phyloP scores from a whole-genome alignment of 2,797 vertebrate genomes.

The Morelia viridis region DNA sequence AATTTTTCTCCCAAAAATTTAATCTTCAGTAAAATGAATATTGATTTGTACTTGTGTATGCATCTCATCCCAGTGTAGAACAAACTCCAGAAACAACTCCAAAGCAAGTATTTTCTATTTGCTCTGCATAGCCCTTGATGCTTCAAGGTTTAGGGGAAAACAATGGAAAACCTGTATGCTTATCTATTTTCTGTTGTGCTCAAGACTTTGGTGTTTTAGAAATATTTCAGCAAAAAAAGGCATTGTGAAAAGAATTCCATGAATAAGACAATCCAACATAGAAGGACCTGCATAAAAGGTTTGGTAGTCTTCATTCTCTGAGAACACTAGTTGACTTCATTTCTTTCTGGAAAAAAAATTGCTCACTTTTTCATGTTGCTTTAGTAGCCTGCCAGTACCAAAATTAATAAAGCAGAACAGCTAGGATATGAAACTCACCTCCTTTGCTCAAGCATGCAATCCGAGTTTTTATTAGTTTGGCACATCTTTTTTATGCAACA shows the following conservation, averaged over 20 bases:
- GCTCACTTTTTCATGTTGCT: slow-evolving; percentile 53
- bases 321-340: slow-evolving; percentile 54
- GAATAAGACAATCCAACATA: neutral
- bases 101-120: neutral
- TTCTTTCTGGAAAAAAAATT: neutral
- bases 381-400: slow-evolving; percentile 59
- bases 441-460: slow-evolving; percentile 44
- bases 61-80: neutral
- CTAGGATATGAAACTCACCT: slow-evolving; percentile 54
- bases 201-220: neutral
- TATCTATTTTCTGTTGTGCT: neutral
- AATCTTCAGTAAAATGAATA: neutral
- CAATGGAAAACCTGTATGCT: neutral
- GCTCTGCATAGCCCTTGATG: neutral
- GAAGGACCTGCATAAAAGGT: slow-evolving; percentile 39
- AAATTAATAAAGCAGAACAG: slow-evolving; percentile 65
- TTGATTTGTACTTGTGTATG: neutral
- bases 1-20: neutral
- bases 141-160: neutral
- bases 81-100: neutral
- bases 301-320: slow-evolving; percentile 55
- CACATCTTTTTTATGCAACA: slow-evolving; percentile 11
- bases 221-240: neutral
- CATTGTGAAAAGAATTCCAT: neutral
- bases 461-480: slow-evolving; percentile 55